Evolutionary conservation across 2,797 vertebrate genomes (phyloP).

Genomic region (Peromyscus eremicus): DNA sequence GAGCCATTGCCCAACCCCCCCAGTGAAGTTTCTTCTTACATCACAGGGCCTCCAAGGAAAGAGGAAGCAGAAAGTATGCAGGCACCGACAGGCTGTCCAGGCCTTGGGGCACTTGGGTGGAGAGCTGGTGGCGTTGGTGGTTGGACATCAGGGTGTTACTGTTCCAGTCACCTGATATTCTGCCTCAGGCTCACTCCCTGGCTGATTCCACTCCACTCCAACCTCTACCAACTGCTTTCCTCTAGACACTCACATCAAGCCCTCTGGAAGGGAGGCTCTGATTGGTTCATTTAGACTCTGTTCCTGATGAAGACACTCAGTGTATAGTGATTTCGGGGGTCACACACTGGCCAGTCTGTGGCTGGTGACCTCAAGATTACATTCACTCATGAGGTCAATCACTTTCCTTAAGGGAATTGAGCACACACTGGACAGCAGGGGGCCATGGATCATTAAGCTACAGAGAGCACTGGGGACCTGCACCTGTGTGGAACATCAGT

Average conservation of each 20-base stretch:
- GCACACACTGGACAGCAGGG: neutral
- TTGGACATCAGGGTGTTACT: accelerated
- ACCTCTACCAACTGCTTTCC: neutral
- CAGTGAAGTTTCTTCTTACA: neutral
- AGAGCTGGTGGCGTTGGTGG: too few species aligned
- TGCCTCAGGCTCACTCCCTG: neutral
- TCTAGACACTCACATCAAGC: neutral
- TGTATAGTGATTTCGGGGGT: neutral
- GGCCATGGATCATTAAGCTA: too few species aligned
- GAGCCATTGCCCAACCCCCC: too few species aligned
- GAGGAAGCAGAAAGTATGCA: accelerated
- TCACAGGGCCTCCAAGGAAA: accelerated
- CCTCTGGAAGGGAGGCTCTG: neutral
- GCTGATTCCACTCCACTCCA: neutral
- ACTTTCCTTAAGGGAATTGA: neutral
- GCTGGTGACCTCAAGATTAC: neutral
- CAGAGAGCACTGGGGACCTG: neutral
- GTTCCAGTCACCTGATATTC: neutral
- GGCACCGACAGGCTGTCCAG: accelerated
- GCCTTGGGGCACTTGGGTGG: accelerated
- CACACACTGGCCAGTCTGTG: too few species aligned
- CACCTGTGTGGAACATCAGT: neutral
- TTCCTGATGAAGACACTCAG: too few species aligned
- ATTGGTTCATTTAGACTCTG: neutral
- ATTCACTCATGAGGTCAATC: neutral